Evolutionary conservation across 2,797 vertebrate genomes (phyloP).

Genomic region (Enteromius thamalakanensis): DNA sequence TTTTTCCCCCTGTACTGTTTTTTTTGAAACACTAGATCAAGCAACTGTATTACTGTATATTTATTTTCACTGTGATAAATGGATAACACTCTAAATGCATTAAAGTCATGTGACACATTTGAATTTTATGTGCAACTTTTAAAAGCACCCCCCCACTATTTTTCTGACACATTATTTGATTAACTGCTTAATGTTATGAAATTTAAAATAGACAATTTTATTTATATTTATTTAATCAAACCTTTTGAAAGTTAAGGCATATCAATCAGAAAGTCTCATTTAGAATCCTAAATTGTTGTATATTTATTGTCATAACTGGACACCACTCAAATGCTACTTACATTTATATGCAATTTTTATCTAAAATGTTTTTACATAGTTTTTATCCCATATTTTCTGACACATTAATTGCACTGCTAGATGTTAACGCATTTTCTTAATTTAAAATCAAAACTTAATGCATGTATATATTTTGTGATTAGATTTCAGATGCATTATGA

Average conservation of each 20-base stretch:
- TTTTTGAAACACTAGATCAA: not conserved
- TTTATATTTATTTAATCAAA: too few relatives aligned
- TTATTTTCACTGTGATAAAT: not conserved
- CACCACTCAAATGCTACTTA: not conserved
- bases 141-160: too few relatives aligned
- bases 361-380: too few relatives aligned
- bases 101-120: not conserved
- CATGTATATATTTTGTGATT: not conserved
- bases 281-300: not conserved
- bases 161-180: not conserved
- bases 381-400: not conserved
- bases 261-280: not conserved
- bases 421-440: not conserved
- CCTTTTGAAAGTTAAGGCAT: not conserved
- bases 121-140: not conserved
- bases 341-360: not conserved
- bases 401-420: not conserved
- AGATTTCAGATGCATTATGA: not conserved
- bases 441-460: not conserved
- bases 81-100: not conserved
- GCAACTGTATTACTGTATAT: not conserved
- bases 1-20: not conserved
- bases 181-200: too few relatives aligned
- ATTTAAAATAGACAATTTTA: too few relatives aligned
- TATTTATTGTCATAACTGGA: not conserved